Conservation (phyloP, 2,888 invertebrate genomes). For the Papilio elwesi region DNA sequence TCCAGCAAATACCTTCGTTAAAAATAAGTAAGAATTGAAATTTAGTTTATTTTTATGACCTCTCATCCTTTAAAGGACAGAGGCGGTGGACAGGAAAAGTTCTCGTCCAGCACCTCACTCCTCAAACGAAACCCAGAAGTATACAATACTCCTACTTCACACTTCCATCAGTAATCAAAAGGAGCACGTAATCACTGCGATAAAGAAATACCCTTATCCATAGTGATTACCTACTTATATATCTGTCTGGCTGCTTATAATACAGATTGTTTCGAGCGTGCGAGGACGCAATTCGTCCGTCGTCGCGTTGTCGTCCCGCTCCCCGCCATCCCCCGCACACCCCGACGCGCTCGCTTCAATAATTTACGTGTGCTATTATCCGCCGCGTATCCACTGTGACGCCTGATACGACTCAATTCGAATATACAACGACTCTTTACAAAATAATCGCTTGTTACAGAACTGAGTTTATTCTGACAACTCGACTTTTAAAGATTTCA, state of each 20-base stretch:
- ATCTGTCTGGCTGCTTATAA: neutral
- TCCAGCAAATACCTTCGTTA: no score
- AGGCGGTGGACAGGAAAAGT: no score
- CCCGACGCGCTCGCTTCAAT: slow-evolving; percentile 1
- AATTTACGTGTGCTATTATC: slow-evolving; percentile 25
- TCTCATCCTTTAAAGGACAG: no score
- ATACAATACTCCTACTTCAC: no score
- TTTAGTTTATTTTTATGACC: no score
- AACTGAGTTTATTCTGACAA: neutral
- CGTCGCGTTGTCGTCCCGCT: neutral
- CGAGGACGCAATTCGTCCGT: slow-evolving; percentile 1
- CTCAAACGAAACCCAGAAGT: no score
- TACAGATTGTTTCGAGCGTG: slow-evolving; percentile 8
- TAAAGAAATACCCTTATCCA: neutral
- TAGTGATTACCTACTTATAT: neutral
- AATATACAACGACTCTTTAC: neutral
- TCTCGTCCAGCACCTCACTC: no score
- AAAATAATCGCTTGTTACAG: neutral
- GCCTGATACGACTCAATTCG: slow-evolving; percentile 11
- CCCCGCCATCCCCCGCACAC: neutral
- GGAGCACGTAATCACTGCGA: neutral
- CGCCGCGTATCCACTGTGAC: neutral
- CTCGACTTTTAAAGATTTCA: no score
- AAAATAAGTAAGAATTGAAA: no score
- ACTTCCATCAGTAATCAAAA: no score